A percentile compares a stretch with the other conserved stretches of the same genome.
phyloP scores from a whole-genome alignment of 2,797 vertebrate genomes.

The Enteromius unitaeniatus region DNA sequence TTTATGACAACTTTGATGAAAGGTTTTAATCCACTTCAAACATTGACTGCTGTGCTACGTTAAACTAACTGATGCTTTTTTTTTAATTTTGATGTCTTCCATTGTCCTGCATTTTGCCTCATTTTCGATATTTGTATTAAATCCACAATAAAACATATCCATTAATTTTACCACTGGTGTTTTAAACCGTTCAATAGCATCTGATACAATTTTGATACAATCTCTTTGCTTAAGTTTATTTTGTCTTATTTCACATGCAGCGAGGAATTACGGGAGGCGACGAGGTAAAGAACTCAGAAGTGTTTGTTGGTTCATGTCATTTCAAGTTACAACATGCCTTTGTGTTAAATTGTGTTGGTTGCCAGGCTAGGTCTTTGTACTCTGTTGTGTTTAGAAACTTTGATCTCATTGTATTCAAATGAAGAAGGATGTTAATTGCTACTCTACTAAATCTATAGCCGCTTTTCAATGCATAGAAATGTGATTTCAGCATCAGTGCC shows the following conservation, averaged over 20 bases:
- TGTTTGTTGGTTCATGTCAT: slow-evolving; percentile 13
- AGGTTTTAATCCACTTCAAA: too few relatives aligned
- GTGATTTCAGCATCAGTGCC: background rate
- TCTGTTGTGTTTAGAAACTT: slow-evolving; percentile 22
- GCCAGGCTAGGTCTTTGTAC: slow-evolving; percentile 24
- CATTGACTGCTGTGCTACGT: too few relatives aligned
- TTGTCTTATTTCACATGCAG: slow-evolving; percentile 97
- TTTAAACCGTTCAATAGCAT: background rate
- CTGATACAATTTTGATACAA: slow-evolving; percentile 47
- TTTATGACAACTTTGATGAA: too few relatives aligned
- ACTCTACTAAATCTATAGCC: slow-evolving; percentile 27
- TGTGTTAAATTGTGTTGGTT: slow-evolving; percentile 40
- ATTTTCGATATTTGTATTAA: background rate
- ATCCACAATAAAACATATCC: background rate
- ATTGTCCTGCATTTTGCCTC: background rate
- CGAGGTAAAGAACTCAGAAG: slow-evolving; percentile 87
- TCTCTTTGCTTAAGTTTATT: slow-evolving; percentile 69
- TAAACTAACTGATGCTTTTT: too few relatives aligned
- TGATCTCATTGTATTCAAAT: slow-evolving; percentile 43
- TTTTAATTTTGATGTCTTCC: too few relatives aligned
- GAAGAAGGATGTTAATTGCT: slow-evolving; percentile 11
- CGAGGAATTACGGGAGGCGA: slow-evolving; percentile 99
- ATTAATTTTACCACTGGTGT: slow-evolving; percentile 10
- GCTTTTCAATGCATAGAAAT: background rate
- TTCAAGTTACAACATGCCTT: slow-evolving; percentile 35